phyloP scores from a whole-genome alignment of 2,797 vertebrate species.

The Telmatherina bonti region DNA sequence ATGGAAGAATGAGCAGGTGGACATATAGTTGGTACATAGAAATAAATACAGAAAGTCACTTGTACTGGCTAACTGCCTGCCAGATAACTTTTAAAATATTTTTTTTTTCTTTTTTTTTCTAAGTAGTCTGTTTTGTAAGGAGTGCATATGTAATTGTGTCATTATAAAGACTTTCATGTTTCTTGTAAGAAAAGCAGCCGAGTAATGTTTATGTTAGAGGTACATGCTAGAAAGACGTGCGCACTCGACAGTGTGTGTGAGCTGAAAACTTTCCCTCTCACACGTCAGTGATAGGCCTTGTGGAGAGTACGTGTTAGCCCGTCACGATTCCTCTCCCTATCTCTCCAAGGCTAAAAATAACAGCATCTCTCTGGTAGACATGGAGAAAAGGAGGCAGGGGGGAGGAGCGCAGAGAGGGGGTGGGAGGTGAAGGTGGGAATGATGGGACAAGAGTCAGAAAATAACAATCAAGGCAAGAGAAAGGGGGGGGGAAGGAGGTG shows the following conservation, averaged over 20 bases:
- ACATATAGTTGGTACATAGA: background rate
- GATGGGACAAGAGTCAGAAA: constrained; percentile 41
- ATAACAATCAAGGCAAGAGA: constrained; percentile 39
- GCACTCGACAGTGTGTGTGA: constrained; percentile 11
- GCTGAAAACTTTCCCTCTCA: constrained; percentile 38
- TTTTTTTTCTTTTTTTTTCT: constrained; percentile 6
- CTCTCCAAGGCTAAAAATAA: constrained; percentile 73
- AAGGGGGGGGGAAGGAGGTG: no score
- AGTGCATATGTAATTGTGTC: background rate
- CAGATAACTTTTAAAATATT: background rate
- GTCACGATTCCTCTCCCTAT: constrained; percentile 48
- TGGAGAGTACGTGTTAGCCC: constrained; percentile 62
- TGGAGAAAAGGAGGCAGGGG: constrained; percentile 31
- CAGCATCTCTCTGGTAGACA: constrained; percentile 47
- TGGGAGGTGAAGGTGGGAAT: constrained; percentile 29
- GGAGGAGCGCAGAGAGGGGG: background rate
- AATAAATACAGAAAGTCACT: background rate
- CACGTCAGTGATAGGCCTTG: constrained; percentile 50
- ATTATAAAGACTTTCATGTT: background rate
- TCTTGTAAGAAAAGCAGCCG: constrained; percentile 12
- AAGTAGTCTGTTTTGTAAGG: background rate
- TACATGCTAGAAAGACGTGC: constrained; percentile 19
- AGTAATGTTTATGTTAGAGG: constrained; percentile 25
- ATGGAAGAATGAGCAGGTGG: constrained; percentile 3
- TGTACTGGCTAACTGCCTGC: background rate